Evolutionary conservation across 1,140 invertebrate species (phyloP).

Genomic region (Diorhabda carinulata): DNA sequence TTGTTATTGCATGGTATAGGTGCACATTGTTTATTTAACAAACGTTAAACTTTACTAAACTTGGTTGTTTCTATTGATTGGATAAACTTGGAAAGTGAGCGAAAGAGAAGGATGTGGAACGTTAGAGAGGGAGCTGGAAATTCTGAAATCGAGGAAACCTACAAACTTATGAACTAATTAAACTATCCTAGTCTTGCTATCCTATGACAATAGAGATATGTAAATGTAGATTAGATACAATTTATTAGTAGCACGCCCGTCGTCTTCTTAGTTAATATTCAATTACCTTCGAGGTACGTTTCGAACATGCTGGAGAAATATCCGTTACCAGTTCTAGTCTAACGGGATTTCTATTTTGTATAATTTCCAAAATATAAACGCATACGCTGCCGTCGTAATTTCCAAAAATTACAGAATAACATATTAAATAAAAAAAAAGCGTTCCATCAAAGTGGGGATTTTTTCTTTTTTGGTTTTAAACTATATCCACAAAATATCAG

Average conservation of each 20-base stretch:
- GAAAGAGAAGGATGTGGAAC: constrained; percentile 17
- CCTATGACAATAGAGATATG: constrained; percentile 46
- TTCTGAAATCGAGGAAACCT: constrained; percentile 36
- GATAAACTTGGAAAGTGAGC: constrained; percentile 38
- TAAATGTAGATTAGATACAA: constrained; percentile 40
- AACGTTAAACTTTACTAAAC: constrained; percentile 44
- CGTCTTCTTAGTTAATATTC: constrained; percentile 21
- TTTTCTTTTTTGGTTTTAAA: no score
- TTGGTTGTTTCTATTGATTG: constrained; percentile 42
- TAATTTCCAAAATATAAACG: not conserved
- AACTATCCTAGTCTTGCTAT: constrained; percentile 43
- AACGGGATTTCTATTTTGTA: not conserved
- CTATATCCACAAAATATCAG: no score
- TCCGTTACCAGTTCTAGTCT: not conserved
- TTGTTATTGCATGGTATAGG: constrained; percentile 39
- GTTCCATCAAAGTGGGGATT: no score
- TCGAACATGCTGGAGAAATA: constrained; percentile 9
- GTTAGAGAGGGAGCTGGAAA: constrained; percentile 7
- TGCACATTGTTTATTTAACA: constrained; percentile 47
- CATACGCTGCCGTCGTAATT: not conserved
- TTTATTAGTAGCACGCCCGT: constrained; percentile 26
- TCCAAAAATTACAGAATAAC: no score
- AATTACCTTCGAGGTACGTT: constrained; percentile 17
- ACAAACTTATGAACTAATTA: constrained; percentile 46
- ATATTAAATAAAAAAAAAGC: no score